Conservation (phyloP, 2,797 vertebrate genomes). For the Gymnothorax reevesii region DNA sequence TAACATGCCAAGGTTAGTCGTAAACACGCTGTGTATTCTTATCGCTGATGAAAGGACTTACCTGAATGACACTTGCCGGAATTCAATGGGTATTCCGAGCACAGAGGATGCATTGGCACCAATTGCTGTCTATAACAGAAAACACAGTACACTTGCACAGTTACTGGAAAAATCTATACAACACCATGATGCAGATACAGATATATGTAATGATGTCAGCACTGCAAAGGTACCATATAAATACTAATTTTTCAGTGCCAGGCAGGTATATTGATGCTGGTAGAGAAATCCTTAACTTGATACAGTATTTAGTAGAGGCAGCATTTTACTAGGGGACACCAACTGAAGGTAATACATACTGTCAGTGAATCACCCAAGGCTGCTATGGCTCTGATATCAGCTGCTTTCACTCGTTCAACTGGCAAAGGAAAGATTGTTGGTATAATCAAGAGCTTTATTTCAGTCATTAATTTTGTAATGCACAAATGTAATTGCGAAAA, state of each 20-base stretch:
- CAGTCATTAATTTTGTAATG: neutral
- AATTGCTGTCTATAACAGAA: slow-evolving; percentile 68
- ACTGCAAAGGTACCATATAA: neutral
- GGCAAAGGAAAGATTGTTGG: slow-evolving; percentile 42
- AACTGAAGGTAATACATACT: slow-evolving; percentile 66
- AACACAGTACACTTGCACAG: neutral
- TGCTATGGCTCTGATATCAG: slow-evolving; percentile 87
- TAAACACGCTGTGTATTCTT: neutral
- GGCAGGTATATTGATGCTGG: neutral
- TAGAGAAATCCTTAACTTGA: neutral
- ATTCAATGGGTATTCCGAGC: slow-evolving; percentile 75
- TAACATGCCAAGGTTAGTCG: neutral
- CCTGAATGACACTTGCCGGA: slow-evolving; percentile 79
- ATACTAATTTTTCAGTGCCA: neutral
- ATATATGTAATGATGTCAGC: neutral
- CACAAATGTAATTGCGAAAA: neutral
- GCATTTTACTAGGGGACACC: neutral
- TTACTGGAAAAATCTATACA: neutral
- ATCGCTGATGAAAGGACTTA: slow-evolving; percentile 37
- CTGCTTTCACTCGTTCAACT: slow-evolving; percentile 89
- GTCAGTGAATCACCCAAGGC: slow-evolving; percentile 92
- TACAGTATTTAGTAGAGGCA: neutral
- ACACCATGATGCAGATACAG: neutral
- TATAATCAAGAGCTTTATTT: neutral
- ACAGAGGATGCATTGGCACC: slow-evolving; percentile 77